Base-by-base conservation (phyloP, 2,797 vertebrate genomes). In the Pyrocephalus nanus region DNA sequence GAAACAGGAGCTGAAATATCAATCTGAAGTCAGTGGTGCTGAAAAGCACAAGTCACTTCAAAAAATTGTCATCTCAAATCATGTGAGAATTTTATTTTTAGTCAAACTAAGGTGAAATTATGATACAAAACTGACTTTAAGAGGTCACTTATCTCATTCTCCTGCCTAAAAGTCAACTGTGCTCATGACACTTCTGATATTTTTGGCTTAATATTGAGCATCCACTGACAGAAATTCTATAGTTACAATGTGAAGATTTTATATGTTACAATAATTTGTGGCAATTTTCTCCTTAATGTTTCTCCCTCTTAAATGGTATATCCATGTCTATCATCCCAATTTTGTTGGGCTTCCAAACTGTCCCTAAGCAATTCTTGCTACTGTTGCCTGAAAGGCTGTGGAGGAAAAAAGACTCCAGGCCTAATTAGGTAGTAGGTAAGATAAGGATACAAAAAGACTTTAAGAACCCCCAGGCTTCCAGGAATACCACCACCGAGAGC, bases 21-120 rank as follows among this genome's bases (percentile, higher is more conserved):
- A 58, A 81, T 81, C 58, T 81, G 36, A 77, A 94, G 51, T 57
- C 40, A 94, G 45, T 43, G 51, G n/a, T 77, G 57, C 55, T 20
- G 77, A 83, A 60, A 79, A 94, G 8, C 22, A 51, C 70, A 85
- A 91, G 48, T 83, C 53, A 82, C 65, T 89, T 80, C 1, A 48
- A 92, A 88, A 81, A 77, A 40, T 8, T 66, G 62, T 72, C 34
- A 62, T 61, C 62, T 86, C 47, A 94, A 70, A 65, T 53, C 30
- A 58, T 60, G 80, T 72, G 54, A 86, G 47, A 86, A 75, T 81
- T 94, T 93, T 94, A 95, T 93, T 93, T 90, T 92, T 91, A 96
- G 77, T 69, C 36, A 79, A 25, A 75, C 30, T 72, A 29, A 81
- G 73, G 38, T 75, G 86, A 62, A 92, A 86, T 75, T 92, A 86